phyloP scores from a whole-genome alignment of 2,797 vertebrate genomes.

The Acanthiza pusilla region DNA sequence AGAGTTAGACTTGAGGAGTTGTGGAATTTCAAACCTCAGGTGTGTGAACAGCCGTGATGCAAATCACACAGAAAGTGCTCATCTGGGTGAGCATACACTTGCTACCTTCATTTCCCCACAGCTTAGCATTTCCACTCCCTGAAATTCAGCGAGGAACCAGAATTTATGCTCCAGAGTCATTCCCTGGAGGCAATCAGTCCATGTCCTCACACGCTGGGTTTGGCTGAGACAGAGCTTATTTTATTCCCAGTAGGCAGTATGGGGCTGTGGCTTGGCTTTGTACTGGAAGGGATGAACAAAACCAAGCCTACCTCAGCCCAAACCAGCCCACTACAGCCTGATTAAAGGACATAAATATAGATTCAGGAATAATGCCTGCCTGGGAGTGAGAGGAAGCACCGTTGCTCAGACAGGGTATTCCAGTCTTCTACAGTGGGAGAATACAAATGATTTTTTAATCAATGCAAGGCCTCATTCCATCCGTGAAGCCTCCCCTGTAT shows the following conservation, averaged over 20 bases:
- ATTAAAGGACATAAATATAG: background rate
- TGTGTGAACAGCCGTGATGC: background rate
- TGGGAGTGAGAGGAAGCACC: background rate
- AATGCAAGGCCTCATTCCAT: background rate
- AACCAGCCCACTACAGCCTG: background rate
- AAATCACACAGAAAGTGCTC: background rate
- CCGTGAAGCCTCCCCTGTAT: background rate
- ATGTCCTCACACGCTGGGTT: background rate
- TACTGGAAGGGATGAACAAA: background rate
- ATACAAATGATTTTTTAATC: background rate
- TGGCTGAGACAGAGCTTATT: background rate
- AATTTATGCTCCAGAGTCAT: background rate
- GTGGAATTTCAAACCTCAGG: background rate
- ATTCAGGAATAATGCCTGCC: background rate
- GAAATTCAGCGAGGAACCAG: background rate
- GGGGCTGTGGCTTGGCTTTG: background rate
- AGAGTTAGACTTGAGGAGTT: background rate
- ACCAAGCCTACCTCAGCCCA: background rate
- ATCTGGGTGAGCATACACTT: background rate
- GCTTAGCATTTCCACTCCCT: background rate
- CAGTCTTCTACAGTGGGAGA: background rate
- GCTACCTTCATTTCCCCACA: background rate
- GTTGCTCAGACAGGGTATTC: background rate
- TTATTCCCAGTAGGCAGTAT: rapidly evolving
- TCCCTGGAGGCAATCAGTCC: background rate